Evolutionary conservation across 2,113 vertebrate genomes (phyloP), one percentile per base, ranked within the genome.

Genomic region (Coracopsis vasa): DNA sequence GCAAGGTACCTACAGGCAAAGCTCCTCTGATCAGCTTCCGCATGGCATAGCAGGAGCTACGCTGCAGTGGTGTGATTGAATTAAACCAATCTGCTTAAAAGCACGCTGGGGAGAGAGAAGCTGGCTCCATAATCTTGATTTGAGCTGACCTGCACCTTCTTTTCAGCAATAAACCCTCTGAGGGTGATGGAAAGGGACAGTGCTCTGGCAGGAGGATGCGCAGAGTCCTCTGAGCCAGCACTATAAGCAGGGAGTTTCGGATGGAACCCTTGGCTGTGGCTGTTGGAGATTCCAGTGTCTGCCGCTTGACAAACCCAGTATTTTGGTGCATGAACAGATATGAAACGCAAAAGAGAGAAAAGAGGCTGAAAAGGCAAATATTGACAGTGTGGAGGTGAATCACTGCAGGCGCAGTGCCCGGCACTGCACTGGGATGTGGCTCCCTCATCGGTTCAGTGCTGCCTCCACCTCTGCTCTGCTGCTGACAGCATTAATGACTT

Each of bases 61-160:
- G 3, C 35, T 13, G 83, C 48, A 16, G 58, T 20, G 41, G 29
- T 3, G 58, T 21, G 67, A 78, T 27, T 0, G 7, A 91, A 84
- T 92, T 88, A 78, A 93, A 93, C 17, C 86, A 80, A 71, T 78
- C 91, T 74, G 69, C 83, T 95, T 94, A 88, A 31, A 80, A 62
- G 28, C 29, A 7, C 1, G 2, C 41, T 50, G 62, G 27, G 11
- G 70, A 35, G 48, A 56, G 67, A 48, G 67, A 71, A 53, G 37
- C 31, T 48, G 82, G 64, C 61, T 78, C 60, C 7, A 3, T 41
- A 56, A 73, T 62, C 77, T 62, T 48, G 29, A 35, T 73, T 84
- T 0, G 4, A 88, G 65, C 83, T 71, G 51, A 89, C 45, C 65
- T 84, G 31, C 13, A 24, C 69, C 53, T 72, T 54, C 29, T 78